These are phyloP conservation scores for Stichodactyla mertensii DNA, from an alignment of 64 coral and sea anemone genomes.

Conservation along the genomic window DNA sequence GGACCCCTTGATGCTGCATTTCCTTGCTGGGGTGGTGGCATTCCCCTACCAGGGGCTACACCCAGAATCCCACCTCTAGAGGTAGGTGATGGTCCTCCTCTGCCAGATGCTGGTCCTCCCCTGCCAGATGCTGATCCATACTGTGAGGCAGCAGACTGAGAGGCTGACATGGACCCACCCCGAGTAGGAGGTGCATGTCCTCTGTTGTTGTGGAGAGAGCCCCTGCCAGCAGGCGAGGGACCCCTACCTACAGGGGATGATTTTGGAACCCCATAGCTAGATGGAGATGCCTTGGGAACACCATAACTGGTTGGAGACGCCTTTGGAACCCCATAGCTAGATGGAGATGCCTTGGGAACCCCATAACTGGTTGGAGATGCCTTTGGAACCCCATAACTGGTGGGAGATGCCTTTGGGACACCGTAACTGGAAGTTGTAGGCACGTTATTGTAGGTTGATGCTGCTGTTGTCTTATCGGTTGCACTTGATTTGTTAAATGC, in stretches of 20 bases:
- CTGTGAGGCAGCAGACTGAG: neutral
- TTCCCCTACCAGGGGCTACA: neutral
- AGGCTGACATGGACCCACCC: neutral
- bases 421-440: neutral
- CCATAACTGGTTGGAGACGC: neutral
- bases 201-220: conserved; percentile 19
- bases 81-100: conserved; percentile 24
- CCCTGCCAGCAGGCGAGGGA: conserved; percentile 30
- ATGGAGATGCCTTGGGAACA: conserved; percentile 1
- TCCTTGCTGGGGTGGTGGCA: conserved; percentile 1
- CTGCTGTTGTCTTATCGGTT: neutral
- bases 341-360: neutral
- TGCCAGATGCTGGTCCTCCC: neutral
- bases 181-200: conserved; percentile 2
- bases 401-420: neutral
- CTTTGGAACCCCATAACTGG: neutral
- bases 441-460: neutral
- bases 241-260: neutral
- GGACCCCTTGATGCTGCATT: neutral
- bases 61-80: conserved; percentile 33
- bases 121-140: neutral
- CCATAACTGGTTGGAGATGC: conserved; percentile 17
- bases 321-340: neutral
- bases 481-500: conserved; percentile 9
- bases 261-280: conserved; percentile 7